Base-by-base conservation (phyloP, 2,888 invertebrate species). In the Dicyrtomina minuta region DNA sequence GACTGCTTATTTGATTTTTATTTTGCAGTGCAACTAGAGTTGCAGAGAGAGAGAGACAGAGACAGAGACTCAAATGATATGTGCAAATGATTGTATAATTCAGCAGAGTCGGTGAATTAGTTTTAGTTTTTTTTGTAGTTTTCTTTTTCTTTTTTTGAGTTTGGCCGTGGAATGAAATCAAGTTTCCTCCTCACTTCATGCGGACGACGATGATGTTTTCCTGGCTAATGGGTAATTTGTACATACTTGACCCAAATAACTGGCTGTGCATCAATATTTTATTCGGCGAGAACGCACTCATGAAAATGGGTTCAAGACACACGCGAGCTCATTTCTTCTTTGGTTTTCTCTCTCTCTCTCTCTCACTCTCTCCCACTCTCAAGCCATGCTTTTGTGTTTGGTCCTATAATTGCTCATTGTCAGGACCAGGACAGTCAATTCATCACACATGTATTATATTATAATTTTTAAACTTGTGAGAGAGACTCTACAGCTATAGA, bases 211-310 rank as follows among this genome's bases (percentile, higher is more conserved):
- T 65, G 65, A 65, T 65, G 53, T 67, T 73, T 70, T 73, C 67
- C 67, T 59, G 58, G 60, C 53, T 74, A 72, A 73, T 72, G 71
- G 72, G 70, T 72, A 70, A 74, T 73, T 75, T 75, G 74, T 75
- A 75, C 72, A 70, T 70, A 72, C 72, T 74, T 75, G 73, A 74
- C 75, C 75, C 73, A 71, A 75, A 75, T 75, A 72, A 67, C 68
- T 68, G 71, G 53, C 56, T 70, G 71, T 59, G 65, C 58, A 59
- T 59, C 60, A 53, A 59, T 49, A 51, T 59, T 65, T 69, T 64
- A 60, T 60, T 58, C 24, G 58, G 58, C 58, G 58, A 58, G 27
- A 58, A 58, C 41, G 58, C 58, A 58, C 58, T 41, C 58, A 41
- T 20, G 17, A 17, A 39, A 33, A 33, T 33, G 33, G 33, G 33